These are phyloP conservation scores for Oegoconia quadripuncta DNA, from an alignment of 2,888 invertebrate genomes.

Conservation along the genomic window DNA sequence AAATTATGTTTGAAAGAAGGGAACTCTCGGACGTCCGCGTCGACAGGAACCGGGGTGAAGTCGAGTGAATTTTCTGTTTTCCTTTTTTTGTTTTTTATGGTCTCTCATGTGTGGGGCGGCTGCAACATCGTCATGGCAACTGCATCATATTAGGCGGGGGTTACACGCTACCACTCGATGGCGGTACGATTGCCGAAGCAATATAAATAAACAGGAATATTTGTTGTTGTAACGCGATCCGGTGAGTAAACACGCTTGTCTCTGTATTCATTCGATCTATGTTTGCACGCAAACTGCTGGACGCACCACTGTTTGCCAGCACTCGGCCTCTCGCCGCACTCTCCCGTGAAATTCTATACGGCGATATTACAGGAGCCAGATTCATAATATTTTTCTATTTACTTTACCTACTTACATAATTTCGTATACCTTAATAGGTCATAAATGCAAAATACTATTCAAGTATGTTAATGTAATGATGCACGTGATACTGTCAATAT, in stretches of 20 bases:
- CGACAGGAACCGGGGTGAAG: conserved; percentile 74
- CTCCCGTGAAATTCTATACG: conserved; percentile 57
- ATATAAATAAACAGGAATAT: conserved; percentile 57
- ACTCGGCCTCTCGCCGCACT: conserved; percentile 29
- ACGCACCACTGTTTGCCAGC: conserved; percentile 59
- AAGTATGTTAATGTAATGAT: too few species aligned
- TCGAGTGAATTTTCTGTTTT: conserved; percentile 67
- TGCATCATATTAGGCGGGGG: conserved; percentile 63
- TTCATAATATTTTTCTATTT: neutral
- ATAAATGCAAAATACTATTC: too few species aligned
- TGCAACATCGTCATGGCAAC: conserved; percentile 69
- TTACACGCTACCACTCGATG: conserved; percentile 4
- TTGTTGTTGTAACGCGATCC: conserved; percentile 72
- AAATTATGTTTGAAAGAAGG: conserved; percentile 80
- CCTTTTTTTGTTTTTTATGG: conserved; percentile 70
- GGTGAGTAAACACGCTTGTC: conserved; percentile 64
- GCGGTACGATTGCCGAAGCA: conserved; percentile 32
- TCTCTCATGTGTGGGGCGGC: conserved; percentile 60
- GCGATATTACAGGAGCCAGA: conserved; percentile 28
- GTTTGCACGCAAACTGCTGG: conserved; percentile 72
- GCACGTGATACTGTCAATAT: too few species aligned
- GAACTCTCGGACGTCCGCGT: conserved; percentile 74
- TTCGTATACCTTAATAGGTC: too few species aligned
- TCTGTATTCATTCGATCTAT: conserved; percentile 71
- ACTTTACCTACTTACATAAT: neutral